Conservation (phyloP, 2,888 invertebrate species). For the Parascotia fuliginaria region DNA sequence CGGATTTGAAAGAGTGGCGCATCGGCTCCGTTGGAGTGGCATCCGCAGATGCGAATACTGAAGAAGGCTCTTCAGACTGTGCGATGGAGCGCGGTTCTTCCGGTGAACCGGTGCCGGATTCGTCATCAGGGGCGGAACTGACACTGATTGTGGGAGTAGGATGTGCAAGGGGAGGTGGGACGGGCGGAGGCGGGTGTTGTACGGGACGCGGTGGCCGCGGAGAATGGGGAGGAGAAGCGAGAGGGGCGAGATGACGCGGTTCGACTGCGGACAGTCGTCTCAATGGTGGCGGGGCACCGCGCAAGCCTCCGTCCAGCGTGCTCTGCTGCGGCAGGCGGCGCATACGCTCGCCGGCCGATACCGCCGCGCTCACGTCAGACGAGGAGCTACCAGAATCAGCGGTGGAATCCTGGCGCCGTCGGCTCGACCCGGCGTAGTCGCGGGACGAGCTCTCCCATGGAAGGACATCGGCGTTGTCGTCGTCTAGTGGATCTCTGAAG, state of each 20-base stretch:
- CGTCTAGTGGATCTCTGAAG: conserved; percentile 70
- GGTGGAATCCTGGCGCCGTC: conserved; percentile 88
- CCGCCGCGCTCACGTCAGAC: conserved; percentile 88
- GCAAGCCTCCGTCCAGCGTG: conserved; percentile 88
- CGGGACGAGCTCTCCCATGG: conserved; percentile 72
- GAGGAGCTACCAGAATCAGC: conserved; percentile 91
- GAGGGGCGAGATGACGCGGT: conserved; percentile 86
- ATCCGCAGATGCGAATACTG: conserved; percentile 77
- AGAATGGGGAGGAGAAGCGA: conserved; percentile 74
- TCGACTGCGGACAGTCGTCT: conserved; percentile 80
- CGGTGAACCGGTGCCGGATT: conserved; percentile 61
- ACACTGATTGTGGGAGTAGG: conserved; percentile 88
- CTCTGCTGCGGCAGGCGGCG: conserved; percentile 89
- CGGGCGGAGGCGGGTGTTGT: conserved; percentile 55
- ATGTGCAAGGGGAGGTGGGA: conserved; percentile 59
- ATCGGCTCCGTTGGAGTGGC: conserved; percentile 72
- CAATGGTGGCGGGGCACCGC: conserved; percentile 78
- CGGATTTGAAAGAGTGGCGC: conserved; percentile 39
- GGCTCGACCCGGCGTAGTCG: conserved; percentile 59
- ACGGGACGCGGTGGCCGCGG: conserved; percentile 70
- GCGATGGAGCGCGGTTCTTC: conserved; percentile 71
- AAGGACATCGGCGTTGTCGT: conserved; percentile 69
- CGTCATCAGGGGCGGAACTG: conserved; percentile 89
- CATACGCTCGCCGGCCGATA: conserved; percentile 85
- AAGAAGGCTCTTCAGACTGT: conserved; percentile 75